Base-by-base conservation (phyloP, 2,113 vertebrate genomes). In the Lamprologus sp. region DNA sequence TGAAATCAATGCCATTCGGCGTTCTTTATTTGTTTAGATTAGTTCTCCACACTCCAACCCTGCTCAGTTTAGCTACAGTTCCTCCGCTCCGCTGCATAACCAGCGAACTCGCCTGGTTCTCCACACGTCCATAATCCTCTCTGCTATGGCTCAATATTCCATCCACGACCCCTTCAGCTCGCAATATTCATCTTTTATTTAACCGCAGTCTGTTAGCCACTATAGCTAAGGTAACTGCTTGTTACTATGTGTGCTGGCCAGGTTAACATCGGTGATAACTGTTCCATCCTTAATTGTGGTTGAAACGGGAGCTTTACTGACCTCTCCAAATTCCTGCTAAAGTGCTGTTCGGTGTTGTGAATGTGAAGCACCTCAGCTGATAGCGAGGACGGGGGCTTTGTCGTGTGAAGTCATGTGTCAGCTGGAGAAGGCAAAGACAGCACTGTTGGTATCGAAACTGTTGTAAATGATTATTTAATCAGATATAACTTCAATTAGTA, bases 121-220 rank as follows among this genome's bases (percentile, higher is more conserved):
- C 68, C 65, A 26, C 37, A 15, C 12, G 1, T 73, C 68, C 21
- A 45, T 17, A 73, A 28, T 28, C 68, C 40, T 73, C 40, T 28
- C 68, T 73, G 40, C 21, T 40, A 9, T 40, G 35, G 63, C 63
- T 68, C 5, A 40, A 23, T 68, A 68, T 68, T 68, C 63, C 68
- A 17, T 45, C 37, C 68, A 26, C 37, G 3, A 73, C 37, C 4
- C 68, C 7, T 73, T 73, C 68, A 5, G 68, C 37, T 42, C 0
- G 2, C 68, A 45, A 45, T 15, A 73, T 45, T 73, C 37, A 15
- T 73, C 68, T 45, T 73, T 73, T 23, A 45, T 45, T 42, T 42
- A 73, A 45, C n/a, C 0, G 14, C 37, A 73, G 40, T 17, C 68
- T 7, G 40, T 15, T 73, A 26, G 37, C 21, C 65, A 45, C 68